phyloP scores from a whole-genome alignment of 2,113 vertebrate genomes.

The Leptocoma aspasia region DNA sequence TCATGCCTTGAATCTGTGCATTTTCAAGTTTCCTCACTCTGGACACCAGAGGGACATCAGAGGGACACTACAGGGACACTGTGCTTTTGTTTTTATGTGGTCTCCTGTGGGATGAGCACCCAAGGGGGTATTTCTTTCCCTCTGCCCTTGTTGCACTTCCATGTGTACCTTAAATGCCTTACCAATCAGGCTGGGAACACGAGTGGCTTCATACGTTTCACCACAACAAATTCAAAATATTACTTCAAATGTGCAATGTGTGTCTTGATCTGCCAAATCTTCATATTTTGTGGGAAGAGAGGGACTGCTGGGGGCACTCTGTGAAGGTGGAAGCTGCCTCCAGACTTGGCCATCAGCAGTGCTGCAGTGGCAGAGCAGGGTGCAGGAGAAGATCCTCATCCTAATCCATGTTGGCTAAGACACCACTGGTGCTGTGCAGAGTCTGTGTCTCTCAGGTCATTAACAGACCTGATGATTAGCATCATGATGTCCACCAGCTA shows the following conservation, averaged over 20 bases:
- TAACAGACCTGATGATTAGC: background rate
- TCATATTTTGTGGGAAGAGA: background rate
- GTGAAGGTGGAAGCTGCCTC: background rate
- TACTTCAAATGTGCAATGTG: background rate
- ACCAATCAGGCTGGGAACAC: background rate
- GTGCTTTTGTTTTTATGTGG: rapidly evolving
- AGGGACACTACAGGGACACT: background rate
- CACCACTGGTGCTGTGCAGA: background rate
- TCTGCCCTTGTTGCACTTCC: background rate
- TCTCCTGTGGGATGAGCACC: background rate
- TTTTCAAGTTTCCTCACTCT: background rate
- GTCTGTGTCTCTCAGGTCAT: background rate
- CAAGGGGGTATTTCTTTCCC: background rate
- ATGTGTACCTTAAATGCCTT: background rate
- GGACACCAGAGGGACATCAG: rapidly evolving
- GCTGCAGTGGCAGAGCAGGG: background rate
- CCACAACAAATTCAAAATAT: background rate
- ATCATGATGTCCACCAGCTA: background rate
- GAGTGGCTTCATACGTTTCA: background rate
- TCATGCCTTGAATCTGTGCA: rapidly evolving
- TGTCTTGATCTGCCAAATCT: background rate
- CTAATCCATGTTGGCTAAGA: background rate
- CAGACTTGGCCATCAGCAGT: background rate
- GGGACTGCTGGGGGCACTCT: background rate
- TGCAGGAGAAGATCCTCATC: background rate